phyloP scores from a whole-genome alignment of 2,113 vertebrate genomes.

The Tragelaphus strepsiceros region DNA sequence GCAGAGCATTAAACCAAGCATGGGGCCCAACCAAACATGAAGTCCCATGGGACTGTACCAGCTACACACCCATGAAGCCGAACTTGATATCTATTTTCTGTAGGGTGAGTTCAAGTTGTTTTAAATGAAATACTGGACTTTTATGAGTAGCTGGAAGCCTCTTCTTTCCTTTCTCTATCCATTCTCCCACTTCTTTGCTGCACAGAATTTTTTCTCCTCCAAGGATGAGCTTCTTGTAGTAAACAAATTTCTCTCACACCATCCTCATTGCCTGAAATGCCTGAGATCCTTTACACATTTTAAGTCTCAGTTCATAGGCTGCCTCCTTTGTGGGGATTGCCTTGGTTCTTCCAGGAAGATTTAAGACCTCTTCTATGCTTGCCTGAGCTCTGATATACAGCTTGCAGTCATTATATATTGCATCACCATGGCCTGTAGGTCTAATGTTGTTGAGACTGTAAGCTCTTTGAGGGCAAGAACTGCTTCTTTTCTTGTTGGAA shows the following conservation, averaged over 20 bases:
- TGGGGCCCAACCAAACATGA: neutral
- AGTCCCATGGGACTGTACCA: fast-evolving
- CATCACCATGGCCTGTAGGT: no score
- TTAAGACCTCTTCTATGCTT: fast-evolving
- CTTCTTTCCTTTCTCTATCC: neutral
- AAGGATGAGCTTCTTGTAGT: neutral
- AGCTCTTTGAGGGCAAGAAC: neutral
- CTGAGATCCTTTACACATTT: neutral
- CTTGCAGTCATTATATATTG: neutral
- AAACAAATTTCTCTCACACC: neutral
- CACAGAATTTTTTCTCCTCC: neutral
- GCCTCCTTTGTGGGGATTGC: neutral
- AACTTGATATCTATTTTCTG: neutral
- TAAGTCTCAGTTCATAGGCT: neutral
- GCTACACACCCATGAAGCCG: neutral
- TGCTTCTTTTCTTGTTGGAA: neutral
- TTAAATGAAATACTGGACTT: neutral
- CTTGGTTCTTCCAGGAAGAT: neutral
- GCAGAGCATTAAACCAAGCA: neutral
- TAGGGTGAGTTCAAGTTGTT: neutral
- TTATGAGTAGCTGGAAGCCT: neutral
- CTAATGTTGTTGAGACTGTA: neutral
- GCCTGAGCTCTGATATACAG: fast-evolving
- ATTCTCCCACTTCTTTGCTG: neutral
- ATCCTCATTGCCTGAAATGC: neutral